A percentile compares a stretch with the other conserved stretches of the same genome.
Evolutionary conservation across 2,888 invertebrate genomes (phyloP).

Genomic region (Automeris io): DNA sequence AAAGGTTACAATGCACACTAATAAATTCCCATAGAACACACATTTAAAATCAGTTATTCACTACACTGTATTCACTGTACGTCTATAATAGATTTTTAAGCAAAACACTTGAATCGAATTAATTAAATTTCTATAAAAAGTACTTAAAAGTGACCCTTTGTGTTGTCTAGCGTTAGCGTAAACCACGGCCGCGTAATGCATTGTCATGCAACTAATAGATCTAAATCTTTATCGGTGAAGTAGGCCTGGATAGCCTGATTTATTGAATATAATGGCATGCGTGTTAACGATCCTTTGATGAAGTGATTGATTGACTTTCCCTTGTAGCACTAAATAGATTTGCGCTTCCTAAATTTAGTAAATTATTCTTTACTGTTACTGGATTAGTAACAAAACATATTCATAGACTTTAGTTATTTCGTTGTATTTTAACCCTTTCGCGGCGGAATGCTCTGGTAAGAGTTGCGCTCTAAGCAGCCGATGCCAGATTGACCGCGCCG

Average conservation of each 20-base stretch:
- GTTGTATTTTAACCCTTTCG: too few relatives aligned
- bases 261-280: constrained; percentile 63
- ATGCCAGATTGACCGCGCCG: too few relatives aligned
- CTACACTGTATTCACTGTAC: constrained; percentile 60
- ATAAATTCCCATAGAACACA: constrained; percentile 66
- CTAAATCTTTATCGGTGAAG: constrained; percentile 62
- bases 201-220: constrained; percentile 70
- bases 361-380: too few relatives aligned
- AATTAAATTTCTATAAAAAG: constrained; percentile 72
- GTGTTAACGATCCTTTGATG: constrained; percentile 68
- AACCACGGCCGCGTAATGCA: constrained; percentile 42
- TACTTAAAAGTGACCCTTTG: constrained; percentile 60
- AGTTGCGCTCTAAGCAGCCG: too few relatives aligned
- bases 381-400: too few relatives aligned
- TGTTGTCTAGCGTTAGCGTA: constrained; percentile 68
- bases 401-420: too few relatives aligned
- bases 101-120: constrained; percentile 59
- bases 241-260: constrained; percentile 57
- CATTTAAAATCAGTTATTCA: constrained; percentile 68
- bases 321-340: constrained; percentile 45
- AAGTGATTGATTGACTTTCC: constrained; percentile 67
- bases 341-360: constrained; percentile 53
- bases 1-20: constrained; percentile 55
- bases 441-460: too few relatives aligned
- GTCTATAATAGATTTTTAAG: constrained; percentile 64